A percentile compares a stretch with the other conserved stretches of the same genome.
phyloP scores from a whole-genome alignment of 2,113 vertebrate species.

The Mystacornis crossleyi region DNA sequence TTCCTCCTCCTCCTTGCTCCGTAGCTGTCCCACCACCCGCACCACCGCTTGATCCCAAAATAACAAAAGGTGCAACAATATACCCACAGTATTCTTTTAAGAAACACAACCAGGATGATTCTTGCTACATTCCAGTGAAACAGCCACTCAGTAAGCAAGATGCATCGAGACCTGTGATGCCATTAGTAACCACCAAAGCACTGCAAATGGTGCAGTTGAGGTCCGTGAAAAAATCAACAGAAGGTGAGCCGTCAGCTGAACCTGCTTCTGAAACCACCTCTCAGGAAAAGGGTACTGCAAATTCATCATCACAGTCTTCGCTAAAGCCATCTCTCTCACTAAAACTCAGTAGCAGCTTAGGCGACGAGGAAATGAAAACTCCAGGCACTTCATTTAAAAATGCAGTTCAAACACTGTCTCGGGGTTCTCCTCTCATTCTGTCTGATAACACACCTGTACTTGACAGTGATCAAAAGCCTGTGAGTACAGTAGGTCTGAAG shows the following conservation, averaged over 20 bases:
- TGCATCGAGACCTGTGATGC: slow-evolving; percentile 70
- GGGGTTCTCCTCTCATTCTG: slow-evolving; percentile 50
- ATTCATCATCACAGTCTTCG: slow-evolving; percentile 23
- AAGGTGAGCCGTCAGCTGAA: slow-evolving; percentile 28
- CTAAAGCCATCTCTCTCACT: slow-evolving; percentile 74
- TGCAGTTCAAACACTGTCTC: slow-evolving; percentile 62
- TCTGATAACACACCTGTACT: background rate
- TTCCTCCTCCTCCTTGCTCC: slow-evolving; percentile 22
- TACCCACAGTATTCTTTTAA: slow-evolving; percentile 46
- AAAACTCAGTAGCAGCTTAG: slow-evolving; percentile 69
- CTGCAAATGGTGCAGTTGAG: slow-evolving; percentile 91
- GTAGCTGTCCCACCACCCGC: slow-evolving; percentile 60
- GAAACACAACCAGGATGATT: slow-evolving; percentile 5
- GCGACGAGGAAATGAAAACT: slow-evolving; percentile 70
- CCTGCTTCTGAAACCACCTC: slow-evolving; percentile 41
- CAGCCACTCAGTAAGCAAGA: slow-evolving; percentile 63
- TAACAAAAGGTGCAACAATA: slow-evolving; percentile 70
- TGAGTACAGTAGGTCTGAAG: background rate
- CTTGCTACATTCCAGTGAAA: slow-evolving; percentile 31
- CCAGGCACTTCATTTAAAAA: slow-evolving; percentile 71
- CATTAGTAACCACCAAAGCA: slow-evolving; percentile 86
- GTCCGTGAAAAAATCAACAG: slow-evolving; percentile 78
- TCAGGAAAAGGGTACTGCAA: slow-evolving; percentile 73
- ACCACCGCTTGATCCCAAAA: slow-evolving; percentile 73
- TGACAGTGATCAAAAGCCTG: background rate